phyloP scores from a whole-genome alignment of 2,113 vertebrate genomes.

The Gobiocypris rarus region DNA sequence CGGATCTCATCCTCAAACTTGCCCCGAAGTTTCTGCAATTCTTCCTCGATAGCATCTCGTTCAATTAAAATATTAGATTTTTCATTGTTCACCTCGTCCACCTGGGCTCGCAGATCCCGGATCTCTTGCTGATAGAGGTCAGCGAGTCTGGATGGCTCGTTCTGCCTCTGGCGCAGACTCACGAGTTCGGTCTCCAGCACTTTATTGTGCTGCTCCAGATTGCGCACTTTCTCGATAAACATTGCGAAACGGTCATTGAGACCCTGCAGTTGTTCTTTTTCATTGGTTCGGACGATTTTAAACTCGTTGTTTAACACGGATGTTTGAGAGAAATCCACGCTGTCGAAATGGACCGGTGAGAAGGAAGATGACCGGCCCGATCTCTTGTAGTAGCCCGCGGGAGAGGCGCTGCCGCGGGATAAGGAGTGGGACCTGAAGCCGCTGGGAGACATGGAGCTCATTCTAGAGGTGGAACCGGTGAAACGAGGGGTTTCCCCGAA shows the following conservation, averaged over 20 bases:
- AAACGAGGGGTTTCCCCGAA: constrained; percentile 86
- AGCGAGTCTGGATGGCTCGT: constrained; percentile 85
- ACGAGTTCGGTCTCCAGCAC: constrained; percentile 85
- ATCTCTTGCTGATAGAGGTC: constrained; percentile 88
- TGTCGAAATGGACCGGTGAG: constrained; percentile 76
- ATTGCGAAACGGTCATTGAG: constrained; percentile 90
- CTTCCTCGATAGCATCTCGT: constrained; percentile 84
- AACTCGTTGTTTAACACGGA: constrained; percentile 84
- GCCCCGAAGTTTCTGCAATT: constrained; percentile 80
- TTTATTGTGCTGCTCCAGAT: constrained; percentile 89
- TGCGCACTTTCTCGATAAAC: constrained; percentile 90
- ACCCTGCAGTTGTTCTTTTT: constrained; percentile 91
- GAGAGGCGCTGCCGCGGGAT: constrained; percentile 70
- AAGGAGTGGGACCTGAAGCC: constrained; percentile 77
- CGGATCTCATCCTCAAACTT: constrained; percentile 83
- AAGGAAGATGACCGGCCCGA: constrained; percentile 51
- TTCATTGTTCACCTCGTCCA: constrained; percentile 83
- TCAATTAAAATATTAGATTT: constrained; percentile 85
- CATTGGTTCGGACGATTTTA: constrained; percentile 88
- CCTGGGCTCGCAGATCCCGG: constrained; percentile 84
- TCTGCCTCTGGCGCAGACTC: constrained; percentile 81
- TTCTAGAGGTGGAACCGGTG: constrained; percentile 74
- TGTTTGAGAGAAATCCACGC: constrained; percentile 82
- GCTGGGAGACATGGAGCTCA: constrained; percentile 64
- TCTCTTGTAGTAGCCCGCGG: constrained; percentile 72